Evolutionary conservation across 2,888 invertebrate species (phyloP).

Genomic region (Oscheius sp.): DNA sequence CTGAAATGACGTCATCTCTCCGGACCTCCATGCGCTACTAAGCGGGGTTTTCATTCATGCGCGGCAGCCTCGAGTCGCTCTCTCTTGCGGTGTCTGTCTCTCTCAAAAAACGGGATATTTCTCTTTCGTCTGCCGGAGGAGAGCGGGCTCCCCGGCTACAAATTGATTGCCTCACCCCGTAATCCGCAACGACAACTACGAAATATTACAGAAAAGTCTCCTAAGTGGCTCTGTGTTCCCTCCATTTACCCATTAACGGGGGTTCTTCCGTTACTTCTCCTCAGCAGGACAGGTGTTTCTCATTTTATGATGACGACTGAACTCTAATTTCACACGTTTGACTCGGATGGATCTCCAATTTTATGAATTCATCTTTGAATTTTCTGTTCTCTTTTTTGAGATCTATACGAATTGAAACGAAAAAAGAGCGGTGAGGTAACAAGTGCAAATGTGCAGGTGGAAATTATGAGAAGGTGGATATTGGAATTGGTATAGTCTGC

Average conservation of each 20-base stretch:
- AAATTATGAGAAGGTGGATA: no score
- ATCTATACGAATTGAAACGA: no score
- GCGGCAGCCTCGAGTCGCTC: conserved; percentile 7
- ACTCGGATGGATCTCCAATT: not conserved
- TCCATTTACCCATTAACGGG: no score
- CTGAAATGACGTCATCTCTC: conserved; percentile 17
- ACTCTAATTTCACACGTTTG: not conserved
- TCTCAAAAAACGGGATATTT: conserved; percentile 12
- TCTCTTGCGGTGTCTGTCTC: conserved; percentile 24
- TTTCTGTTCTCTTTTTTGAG: no score
- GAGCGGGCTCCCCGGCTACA: conserved; percentile 21
- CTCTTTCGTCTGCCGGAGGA: conserved; percentile 15
- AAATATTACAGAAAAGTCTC: conserved; percentile 16
- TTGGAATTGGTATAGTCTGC: no score
- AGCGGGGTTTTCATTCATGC: conserved; percentile 27
- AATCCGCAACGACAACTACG: conserved; percentile 31
- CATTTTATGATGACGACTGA: not conserved
- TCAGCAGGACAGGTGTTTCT: not conserved
- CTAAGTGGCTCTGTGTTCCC: not conserved
- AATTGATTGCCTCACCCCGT: conserved; percentile 34
- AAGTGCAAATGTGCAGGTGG: no score
- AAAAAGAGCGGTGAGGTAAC: no score
- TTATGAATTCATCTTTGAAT: not conserved
- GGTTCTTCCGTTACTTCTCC: no score
- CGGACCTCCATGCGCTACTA: conserved; percentile 27